Base-by-base conservation (phyloP, 1,140 invertebrate species). In the Ptiloglossa arizonensis region DNA sequence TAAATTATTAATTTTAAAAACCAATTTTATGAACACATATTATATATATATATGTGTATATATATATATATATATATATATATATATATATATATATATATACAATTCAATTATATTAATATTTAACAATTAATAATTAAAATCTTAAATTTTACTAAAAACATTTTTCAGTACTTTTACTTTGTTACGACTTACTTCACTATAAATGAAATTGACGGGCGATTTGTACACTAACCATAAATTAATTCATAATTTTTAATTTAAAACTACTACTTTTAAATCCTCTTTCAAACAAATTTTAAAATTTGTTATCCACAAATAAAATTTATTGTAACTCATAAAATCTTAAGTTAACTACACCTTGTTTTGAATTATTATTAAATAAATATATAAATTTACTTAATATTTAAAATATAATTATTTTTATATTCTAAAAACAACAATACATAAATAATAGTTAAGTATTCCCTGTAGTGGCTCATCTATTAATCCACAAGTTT, bases 181-280 rank as follows among this genome's bases (percentile, higher is more conserved):
- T n/a, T n/a, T n/a, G n/a, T n/a, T n/a, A n/a, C n/a, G n/a, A n/a
- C n/a, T n/a, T n/a, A n/a, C n/a, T n/a, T n/a, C n/a, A n/a, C n/a
- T n/a, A n/a, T n/a, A n/a, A n/a, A n/a, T n/a, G n/a, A n/a, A n/a
- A n/a, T 91, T 92, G 95, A 95, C 94, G 94, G 94, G 94, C 94
- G 93, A 95, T 95, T 93, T 95, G 94, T 94, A 91, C 94, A 93
- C 93, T 93, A 91, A 91, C 91, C 90, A 88, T 74, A 87, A n/a
- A n/a, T n/a, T 80, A 90, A 80, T 80, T 86, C 67, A 87, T 86
- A 71, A 90, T 94, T 94, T 94, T 90, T 90, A n/a, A 77, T 92
- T 90, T 94, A 94, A 94, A 95, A 91, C 92, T 89, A 71, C 89
- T 94, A 93, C 38, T 92, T 69, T n/a, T n/a, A n/a, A n/a, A n/a